Evolutionary conservation across 2,797 vertebrate genomes (phyloP).

Genomic region (Scolopax rusticola): DNA sequence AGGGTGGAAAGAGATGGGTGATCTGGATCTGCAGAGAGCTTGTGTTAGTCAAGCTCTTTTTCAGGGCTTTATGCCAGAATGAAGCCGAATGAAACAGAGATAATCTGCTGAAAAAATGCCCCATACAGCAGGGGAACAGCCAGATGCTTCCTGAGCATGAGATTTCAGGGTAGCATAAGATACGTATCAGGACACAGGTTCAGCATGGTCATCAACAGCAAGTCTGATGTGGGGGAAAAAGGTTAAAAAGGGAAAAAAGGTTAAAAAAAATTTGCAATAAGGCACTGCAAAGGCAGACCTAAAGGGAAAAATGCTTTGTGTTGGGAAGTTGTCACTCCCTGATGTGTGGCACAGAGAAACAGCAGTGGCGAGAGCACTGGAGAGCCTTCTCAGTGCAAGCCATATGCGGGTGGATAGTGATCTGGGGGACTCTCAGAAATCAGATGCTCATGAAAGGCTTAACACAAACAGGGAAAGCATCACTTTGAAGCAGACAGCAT

Average conservation of each 20-base stretch:
- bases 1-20: accelerated
- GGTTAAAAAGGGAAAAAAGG: background rate
- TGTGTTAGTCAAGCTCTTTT: constrained; percentile 28
- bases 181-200: background rate
- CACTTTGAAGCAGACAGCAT: background rate
- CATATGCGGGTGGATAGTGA: accelerated
- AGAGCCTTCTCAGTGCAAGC: background rate
- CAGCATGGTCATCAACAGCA: background rate
- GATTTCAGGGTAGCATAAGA: background rate
- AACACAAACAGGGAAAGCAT: background rate
- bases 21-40: constrained; percentile 6
- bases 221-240: background rate
- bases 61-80: background rate
- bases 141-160: constrained; percentile 52
- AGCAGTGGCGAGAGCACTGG: background rate
- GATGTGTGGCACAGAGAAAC: background rate
- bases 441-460: background rate
- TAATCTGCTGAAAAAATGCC: constrained; percentile 14
- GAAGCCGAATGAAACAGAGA: constrained; percentile 18
- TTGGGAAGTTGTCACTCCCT: background rate
- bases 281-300: background rate
- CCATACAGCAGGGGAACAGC: background rate
- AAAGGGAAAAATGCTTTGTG: background rate
- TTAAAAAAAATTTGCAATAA: accelerated
- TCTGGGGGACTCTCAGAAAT: background rate